Evolutionary conservation across 2,113 vertebrate genomes (phyloP).

Genomic region (Nothoprocta pentlandii): DNA sequence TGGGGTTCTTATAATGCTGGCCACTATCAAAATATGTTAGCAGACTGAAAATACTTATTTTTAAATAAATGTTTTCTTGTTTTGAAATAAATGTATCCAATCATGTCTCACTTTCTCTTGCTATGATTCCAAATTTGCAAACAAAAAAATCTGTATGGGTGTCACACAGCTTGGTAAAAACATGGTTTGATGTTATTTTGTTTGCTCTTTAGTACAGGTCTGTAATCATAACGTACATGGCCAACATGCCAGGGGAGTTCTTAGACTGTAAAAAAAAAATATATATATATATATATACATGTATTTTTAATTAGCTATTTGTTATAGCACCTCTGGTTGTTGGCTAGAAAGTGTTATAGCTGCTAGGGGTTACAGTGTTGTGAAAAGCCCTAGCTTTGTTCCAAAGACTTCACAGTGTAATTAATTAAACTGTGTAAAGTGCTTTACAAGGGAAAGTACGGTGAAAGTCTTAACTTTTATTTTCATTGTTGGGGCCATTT

Average conservation of each 20-base stretch:
- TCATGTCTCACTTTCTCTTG: neutral
- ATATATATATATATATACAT: no score
- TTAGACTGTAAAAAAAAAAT: neutral
- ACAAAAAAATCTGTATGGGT: accelerated
- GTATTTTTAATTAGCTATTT: neutral
- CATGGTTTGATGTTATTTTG: neutral
- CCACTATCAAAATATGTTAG: neutral
- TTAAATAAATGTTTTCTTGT: neutral
- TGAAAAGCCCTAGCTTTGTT: neutral
- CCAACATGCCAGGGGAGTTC: accelerated
- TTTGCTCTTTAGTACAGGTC: neutral
- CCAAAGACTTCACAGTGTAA: neutral
- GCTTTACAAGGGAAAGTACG: neutral
- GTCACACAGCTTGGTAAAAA: neutral
- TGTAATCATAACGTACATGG: neutral
- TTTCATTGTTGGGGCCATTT: neutral
- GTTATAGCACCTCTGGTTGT: accelerated
- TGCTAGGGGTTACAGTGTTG: neutral
- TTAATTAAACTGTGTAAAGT: neutral
- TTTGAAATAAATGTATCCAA: accelerated
- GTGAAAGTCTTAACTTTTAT: neutral
- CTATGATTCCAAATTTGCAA: neutral
- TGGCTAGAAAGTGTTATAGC: neutral
- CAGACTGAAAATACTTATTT: neutral
- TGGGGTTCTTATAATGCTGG: neutral